Evolutionary conservation across 2,113 vertebrate genomes (phyloP).

Genomic region (Mormoops blainvillei): DNA sequence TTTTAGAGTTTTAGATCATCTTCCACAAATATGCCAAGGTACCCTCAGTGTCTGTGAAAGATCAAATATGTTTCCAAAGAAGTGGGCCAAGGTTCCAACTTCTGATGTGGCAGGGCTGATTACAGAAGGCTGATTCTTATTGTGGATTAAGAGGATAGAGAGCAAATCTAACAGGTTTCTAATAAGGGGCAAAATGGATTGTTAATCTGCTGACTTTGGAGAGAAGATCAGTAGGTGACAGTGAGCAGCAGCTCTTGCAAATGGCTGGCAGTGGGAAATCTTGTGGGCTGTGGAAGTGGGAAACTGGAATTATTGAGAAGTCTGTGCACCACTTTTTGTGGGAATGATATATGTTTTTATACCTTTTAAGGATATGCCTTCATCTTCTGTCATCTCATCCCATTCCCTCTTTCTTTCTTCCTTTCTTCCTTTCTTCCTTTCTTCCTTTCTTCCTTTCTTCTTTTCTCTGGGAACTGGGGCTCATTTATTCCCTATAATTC

Average conservation of each 20-base stretch:
- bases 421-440: no score
- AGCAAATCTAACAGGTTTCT: not conserved
- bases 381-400: not conserved
- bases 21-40: slow-evolving; percentile 44
- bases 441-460: not conserved
- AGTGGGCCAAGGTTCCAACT: not conserved
- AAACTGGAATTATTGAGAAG: not conserved
- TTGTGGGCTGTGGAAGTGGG: not conserved
- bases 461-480: not conserved
- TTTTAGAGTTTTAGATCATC: slow-evolving; percentile 60
- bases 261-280: not conserved
- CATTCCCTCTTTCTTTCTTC: not conserved
- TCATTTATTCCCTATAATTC: not conserved
- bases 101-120: not conserved
- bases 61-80: slow-evolving; percentile 46
- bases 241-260: not conserved
- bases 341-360: not conserved
- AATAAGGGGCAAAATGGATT: not conserved
- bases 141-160: not conserved
- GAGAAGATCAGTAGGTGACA: not conserved
- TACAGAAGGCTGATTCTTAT: not conserved
- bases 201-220: not conserved
- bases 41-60: slow-evolving; percentile 13
- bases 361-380: not conserved
- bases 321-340: not conserved